These are phyloP conservation scores for Rhabditophanes sp. DNA, from an alignment of 2,888 invertebrate species.

Conservation along the genomic window DNA sequence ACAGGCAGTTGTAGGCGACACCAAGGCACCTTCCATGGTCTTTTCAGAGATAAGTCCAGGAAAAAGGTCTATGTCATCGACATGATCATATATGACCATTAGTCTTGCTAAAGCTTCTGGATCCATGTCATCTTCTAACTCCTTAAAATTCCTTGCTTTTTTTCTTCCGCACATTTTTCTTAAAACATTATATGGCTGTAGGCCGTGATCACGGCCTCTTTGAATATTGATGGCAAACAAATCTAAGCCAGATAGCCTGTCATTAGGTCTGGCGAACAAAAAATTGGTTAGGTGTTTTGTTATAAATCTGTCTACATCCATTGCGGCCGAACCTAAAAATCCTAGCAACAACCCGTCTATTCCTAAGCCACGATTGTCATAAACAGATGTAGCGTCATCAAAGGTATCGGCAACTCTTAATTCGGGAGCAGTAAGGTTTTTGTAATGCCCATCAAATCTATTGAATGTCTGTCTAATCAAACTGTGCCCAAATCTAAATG, in stretches of 20 bases:
- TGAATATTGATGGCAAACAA: conserved; percentile 77
- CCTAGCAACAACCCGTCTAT: conserved; percentile 43
- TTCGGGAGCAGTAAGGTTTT: conserved; percentile 8
- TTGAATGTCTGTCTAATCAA: conserved; percentile 64
- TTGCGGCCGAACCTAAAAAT: conserved; percentile 34
- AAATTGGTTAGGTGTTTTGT: conserved; percentile 52
- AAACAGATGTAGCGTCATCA: conserved; percentile 16
- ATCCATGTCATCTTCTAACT: conserved; percentile 60
- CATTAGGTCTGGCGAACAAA: conserved; percentile 57
- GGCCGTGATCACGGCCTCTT: conserved; percentile 68
- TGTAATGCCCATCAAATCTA: conserved; percentile 46
- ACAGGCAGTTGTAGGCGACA: conserved; percentile 82
- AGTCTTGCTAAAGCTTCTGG: conserved; percentile 22
- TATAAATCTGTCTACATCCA: conserved; percentile 41
- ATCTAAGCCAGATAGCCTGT: conserved; percentile 53
- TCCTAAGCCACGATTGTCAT: too few relatives aligned
- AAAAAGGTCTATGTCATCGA: conserved; percentile 85
- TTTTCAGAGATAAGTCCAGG: conserved; percentile 77
- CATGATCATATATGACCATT: conserved; percentile 50
- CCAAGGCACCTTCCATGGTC: conserved; percentile 55
- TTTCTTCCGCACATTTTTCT: conserved; percentile 64
- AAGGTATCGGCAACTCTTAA: not conserved
- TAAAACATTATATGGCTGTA: conserved; percentile 64
- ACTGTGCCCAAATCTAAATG: conserved; percentile 57
- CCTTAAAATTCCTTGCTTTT: conserved; percentile 67